phyloP scores from a whole-genome alignment of 2,113 vertebrate genomes.

The Micromys minutus region DNA sequence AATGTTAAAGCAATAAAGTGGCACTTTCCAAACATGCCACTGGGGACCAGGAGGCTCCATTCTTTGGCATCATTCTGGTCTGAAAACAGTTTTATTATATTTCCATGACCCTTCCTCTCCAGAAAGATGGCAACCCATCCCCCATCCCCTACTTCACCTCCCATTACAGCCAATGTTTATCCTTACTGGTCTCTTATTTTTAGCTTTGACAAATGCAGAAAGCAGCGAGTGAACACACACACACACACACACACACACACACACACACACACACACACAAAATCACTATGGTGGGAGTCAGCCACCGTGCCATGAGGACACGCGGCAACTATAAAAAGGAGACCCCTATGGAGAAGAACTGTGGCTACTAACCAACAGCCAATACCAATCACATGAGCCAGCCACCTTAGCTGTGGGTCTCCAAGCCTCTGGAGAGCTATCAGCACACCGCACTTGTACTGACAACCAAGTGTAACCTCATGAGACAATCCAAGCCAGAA shows the following conservation, averaged over 20 bases:
- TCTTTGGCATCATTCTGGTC: neutral
- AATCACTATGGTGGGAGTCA: neutral
- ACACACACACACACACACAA: neutral
- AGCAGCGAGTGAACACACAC: neutral
- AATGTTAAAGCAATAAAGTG: neutral
- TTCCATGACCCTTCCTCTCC: constrained; percentile 4
- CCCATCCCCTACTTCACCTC: neutral
- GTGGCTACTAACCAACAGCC: neutral
- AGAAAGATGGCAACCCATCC: neutral
- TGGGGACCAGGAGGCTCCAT: neutral
- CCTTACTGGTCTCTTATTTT: neutral
- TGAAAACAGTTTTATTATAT: neutral
- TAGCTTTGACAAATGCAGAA: constrained; percentile 44
- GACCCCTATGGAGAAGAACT: neutral
- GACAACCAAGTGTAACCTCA: neutral
- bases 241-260: neutral
- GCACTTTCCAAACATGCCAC: constrained; percentile 51
- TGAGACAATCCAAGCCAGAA: neutral
- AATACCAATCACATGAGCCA: neutral
- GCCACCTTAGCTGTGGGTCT: neutral
- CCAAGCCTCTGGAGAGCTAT: neutral
- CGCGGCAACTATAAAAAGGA: neutral
- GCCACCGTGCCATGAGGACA: neutral
- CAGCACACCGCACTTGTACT: neutral
- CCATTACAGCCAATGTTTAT: neutral